Evolutionary conservation across 2,888 invertebrate species (phyloP), one percentile per base, ranked within the genome.

Genomic region (Aphelenchoides bicaudatus): DNA sequence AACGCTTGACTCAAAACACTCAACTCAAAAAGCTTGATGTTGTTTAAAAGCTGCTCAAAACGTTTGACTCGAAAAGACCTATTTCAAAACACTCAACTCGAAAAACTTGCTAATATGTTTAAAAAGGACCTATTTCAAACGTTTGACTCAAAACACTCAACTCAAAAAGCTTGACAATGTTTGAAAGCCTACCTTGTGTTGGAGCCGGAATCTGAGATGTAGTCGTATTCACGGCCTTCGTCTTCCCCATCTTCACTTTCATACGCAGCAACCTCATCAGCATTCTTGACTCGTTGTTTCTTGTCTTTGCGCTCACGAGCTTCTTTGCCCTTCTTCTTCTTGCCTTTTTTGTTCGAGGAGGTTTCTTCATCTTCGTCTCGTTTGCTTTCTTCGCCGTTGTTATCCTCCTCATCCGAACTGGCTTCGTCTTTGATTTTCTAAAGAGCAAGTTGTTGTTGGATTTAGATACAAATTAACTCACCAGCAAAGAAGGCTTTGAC

Each of bases 231-330:
- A 5, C 75, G 59, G 6, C 77, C 77, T 47, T 77, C 77, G 51
- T 77, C 77, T 38, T 77, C 73, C 2, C 77, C 77, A 39, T 77
- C 77, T 2, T 72, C 72, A 5, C 75, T 75, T 46, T 77, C 77
- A 61, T 77, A 77, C 16, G 60, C 68, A 4, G 76, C 76, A 27
- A 76, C 74, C 29, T 76, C 76, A 43, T 76, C 76, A 6, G 61
- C 62, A 49, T 73, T 72, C 51, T 76, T 68, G 6, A 76, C 76
- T 2, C 76, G 62, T 30, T 56, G 59, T 37, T 58, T 60, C 38
- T 67, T 67, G 29, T 60, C 59, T 37, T 66, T 65, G 28, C 64
- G 37, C 46, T 63, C 65, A 39, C 66, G 67, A 50, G 5, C 64
- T 57, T 58, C 59, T 61, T 63, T 67, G 61, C 62, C 67, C 57